Percentiles rank a stretch among this genome's conserved stretches.
Evolutionary conservation across 35 echinoderm and acorn worm genomes (phyloP).

Genomic region (Apostichopus parvimensis): DNA sequence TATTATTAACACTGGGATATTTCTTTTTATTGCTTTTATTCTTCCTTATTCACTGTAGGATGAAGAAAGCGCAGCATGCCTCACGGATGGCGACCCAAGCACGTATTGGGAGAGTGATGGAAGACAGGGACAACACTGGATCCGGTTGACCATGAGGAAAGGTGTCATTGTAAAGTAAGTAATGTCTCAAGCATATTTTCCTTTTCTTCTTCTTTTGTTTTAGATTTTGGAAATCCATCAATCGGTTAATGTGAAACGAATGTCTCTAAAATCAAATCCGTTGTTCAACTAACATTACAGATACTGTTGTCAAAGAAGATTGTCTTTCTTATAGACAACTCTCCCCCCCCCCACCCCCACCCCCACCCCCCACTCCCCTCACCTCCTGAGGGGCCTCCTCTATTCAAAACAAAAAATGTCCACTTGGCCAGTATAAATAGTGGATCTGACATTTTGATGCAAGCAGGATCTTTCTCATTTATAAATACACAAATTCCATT

Average conservation of each 20-base stretch:
- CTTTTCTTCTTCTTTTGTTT: too few relatives aligned
- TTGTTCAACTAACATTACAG: not conserved
- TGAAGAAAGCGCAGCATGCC: constrained; percentile 84
- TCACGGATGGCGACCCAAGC: constrained; percentile 84
- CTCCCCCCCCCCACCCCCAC: too few relatives aligned
- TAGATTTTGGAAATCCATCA: too few relatives aligned
- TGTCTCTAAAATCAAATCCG: too few relatives aligned
- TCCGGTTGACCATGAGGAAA: constrained; percentile 47
- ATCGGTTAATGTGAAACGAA: too few relatives aligned
- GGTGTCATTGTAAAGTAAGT: constrained; percentile 40
- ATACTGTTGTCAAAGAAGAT: not conserved
- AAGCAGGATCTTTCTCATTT: too few relatives aligned
- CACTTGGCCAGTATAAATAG: too few relatives aligned
- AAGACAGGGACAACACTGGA: constrained; percentile 95
- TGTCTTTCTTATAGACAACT: not conserved
- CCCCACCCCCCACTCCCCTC: too few relatives aligned
- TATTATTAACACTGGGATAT: too few relatives aligned
- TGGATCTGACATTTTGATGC: too few relatives aligned
- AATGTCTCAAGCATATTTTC: not conserved
- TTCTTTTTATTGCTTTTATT: not conserved
- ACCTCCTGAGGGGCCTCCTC: not conserved
- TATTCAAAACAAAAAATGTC: not conserved
- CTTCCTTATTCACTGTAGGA: constrained; percentile 48
- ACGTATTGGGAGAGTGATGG: constrained; percentile 98
- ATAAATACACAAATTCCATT: too few relatives aligned